Evolutionary conservation across 1,140 invertebrate genomes (phyloP), one percentile per base, ranked within the genome.

Genomic region (Trichonephila clavata): DNA sequence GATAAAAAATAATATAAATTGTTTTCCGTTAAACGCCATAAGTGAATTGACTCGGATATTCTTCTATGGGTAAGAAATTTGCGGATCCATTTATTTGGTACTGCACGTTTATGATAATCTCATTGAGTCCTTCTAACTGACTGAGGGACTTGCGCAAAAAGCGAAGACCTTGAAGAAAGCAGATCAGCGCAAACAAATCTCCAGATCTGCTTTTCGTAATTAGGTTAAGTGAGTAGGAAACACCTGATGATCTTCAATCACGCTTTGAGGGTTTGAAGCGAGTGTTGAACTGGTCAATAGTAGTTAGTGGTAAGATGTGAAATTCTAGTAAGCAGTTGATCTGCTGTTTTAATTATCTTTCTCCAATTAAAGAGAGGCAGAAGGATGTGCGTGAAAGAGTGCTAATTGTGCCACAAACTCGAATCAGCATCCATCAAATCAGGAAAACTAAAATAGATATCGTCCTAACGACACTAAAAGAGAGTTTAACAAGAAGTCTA

Each of bases 381-480:
- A 59, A 89, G 87, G 43, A 13, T 43, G 21, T 50, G 87, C 27
- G 39, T 27, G 27, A 89, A 77, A 63, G 81, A 92, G 80, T 84
- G 80, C 90, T 92, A 92, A 92, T 92, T 92, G 90, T 43, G 32
- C 90, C 81, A 92, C 57, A 39, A 92, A 92, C 77, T 83, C 59
- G 80, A 92, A 92, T 92, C 80, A 92, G 80, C 90, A 92, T 92
- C 60, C 60, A 92, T 92, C 90, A 92, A 84, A 92, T 92, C 71
- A 80, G 81, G 57, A 92, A 92, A 92, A 92, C 77, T 65, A 92
- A 92, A 92, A 92, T 92, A 68, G 90, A 92, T 92, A 92, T 92
- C 59, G 27, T 59, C 5, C 80, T 80, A 63, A 92, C 60, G 90
- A 61, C 88, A 60, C 88, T 59, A 59, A 90, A 90, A 80, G 88